phyloP scores from a whole-genome alignment of 2,888 invertebrate species.

The Coremacera marginata region DNA sequence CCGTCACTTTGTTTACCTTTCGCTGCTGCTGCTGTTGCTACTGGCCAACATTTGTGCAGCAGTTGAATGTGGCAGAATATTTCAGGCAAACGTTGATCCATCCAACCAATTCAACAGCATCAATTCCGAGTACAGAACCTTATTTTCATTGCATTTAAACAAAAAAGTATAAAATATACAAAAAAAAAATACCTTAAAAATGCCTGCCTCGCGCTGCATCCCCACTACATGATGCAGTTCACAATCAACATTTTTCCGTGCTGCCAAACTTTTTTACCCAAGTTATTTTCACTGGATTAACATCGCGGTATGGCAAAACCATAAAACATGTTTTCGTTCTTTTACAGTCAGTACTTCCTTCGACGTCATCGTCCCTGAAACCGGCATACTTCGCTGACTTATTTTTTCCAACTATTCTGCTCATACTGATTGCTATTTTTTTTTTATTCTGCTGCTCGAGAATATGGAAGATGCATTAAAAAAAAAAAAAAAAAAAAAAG shows the following conservation, averaged over 20 bases:
- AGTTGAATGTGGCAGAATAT: too few relatives aligned
- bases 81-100: not conserved
- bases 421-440: not conserved
- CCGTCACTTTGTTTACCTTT: too few relatives aligned
- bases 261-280: not conserved
- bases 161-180: too few relatives aligned
- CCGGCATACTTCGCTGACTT: not conserved
- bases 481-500: too few relatives aligned
- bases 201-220: not conserved
- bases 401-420: not conserved
- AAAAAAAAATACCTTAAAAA: not conserved
- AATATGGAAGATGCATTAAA: too few relatives aligned
- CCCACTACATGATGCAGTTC: not conserved
- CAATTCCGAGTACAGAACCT: not conserved
- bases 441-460: not conserved
- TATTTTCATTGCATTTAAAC: not conserved
- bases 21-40: too few relatives aligned
- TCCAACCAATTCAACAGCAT: not conserved
- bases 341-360: not conserved
- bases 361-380: not conserved
- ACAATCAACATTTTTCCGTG: not conserved
- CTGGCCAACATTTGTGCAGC: too few relatives aligned
- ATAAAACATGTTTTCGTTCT: constrained; percentile 16
- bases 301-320: constrained; percentile 7
- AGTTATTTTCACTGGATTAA: not conserved